Conservation (phyloP, 2,113 vertebrate genomes). For the Anguilla japonica region DNA sequence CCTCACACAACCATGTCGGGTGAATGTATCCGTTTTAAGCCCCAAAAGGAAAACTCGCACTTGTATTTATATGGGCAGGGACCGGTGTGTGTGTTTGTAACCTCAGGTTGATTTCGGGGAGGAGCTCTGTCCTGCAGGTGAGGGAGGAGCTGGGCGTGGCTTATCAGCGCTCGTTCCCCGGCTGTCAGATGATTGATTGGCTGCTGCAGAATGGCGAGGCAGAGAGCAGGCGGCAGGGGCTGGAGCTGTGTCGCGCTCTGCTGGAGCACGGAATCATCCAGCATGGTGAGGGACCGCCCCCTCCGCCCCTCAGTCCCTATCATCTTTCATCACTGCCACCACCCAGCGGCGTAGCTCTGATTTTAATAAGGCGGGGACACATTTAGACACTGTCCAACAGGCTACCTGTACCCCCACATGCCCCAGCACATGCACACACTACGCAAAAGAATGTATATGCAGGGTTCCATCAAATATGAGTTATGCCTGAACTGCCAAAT, state of each 20-base stretch:
- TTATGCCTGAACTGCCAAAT: no score
- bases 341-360: no score
- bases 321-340: not conserved
- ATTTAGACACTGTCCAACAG: no score
- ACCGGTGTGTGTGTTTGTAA: not conserved
- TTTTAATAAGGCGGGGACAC: no score
- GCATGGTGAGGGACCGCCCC: slow-evolving; percentile 66
- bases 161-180: slow-evolving; percentile 76
- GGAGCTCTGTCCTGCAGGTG: slow-evolving; percentile 73
- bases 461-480: no score
- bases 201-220: slow-evolving; percentile 77
- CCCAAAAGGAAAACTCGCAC: no score
- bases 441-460: no score
- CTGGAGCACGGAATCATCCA: slow-evolving; percentile 83
- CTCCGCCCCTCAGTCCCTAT: slow-evolving; percentile 18
- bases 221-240: slow-evolving; percentile 67
- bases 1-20: not conserved
- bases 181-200: slow-evolving; percentile 80
- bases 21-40: not conserved
- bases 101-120: slow-evolving; percentile 70
- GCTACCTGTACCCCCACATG: no score
- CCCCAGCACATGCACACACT: no score
- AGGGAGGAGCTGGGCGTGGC: slow-evolving; percentile 74
- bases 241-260: slow-evolving; percentile 73
- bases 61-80: not conserved